Conservation (phyloP, 2,113 vertebrate genomes). For the Oryzias curvinotus region DNA sequence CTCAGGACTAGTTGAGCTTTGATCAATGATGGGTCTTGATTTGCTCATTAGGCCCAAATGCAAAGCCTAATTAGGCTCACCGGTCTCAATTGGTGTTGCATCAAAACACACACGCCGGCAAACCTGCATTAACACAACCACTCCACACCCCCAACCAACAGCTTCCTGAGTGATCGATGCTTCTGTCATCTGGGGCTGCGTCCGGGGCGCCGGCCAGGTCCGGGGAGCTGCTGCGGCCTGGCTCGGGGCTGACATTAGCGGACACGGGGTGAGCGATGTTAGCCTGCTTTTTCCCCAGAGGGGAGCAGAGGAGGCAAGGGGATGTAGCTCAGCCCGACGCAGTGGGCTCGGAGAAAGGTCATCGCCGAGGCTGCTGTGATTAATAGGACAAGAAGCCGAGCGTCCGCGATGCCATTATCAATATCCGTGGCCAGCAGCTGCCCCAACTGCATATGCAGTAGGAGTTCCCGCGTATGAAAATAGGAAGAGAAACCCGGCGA, state of each 20-base stretch:
- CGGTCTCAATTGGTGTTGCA: slow-evolving; percentile 55
- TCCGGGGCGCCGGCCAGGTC: slow-evolving; percentile 55
- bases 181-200: slow-evolving; percentile 65
- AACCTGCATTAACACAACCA: neutral
- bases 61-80: slow-evolving; percentile 65
- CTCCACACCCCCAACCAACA: slow-evolving; percentile 43
- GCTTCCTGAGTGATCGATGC: slow-evolving; percentile 85
- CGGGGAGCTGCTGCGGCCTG: slow-evolving; percentile 60
- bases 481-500: slow-evolving; percentile 1
- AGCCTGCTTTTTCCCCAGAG: slow-evolving; percentile 53
- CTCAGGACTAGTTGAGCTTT: slow-evolving; percentile 60
- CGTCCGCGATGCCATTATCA: slow-evolving; percentile 77
- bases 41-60: slow-evolving; percentile 71
- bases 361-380: slow-evolving; percentile 83
- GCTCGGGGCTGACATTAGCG: slow-evolving; percentile 79
- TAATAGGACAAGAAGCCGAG: slow-evolving; percentile 85
- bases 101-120: slow-evolving; percentile 18
- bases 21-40: slow-evolving; percentile 68
- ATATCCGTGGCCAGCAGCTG: slow-evolving; percentile 64
- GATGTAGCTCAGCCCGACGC: slow-evolving; percentile 69
- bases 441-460: slow-evolving; percentile 57
- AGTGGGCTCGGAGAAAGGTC: slow-evolving; percentile 78
- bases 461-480: slow-evolving; percentile 19
- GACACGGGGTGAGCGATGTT: slow-evolving; percentile 81
- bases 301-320: slow-evolving; percentile 42